A percentile compares a stretch with the other conserved stretches of the same genome.
These are phyloP conservation scores for Aphelinus atriplicis DNA, from an alignment of 1,140 invertebrate species.

Conservation along the genomic window DNA sequence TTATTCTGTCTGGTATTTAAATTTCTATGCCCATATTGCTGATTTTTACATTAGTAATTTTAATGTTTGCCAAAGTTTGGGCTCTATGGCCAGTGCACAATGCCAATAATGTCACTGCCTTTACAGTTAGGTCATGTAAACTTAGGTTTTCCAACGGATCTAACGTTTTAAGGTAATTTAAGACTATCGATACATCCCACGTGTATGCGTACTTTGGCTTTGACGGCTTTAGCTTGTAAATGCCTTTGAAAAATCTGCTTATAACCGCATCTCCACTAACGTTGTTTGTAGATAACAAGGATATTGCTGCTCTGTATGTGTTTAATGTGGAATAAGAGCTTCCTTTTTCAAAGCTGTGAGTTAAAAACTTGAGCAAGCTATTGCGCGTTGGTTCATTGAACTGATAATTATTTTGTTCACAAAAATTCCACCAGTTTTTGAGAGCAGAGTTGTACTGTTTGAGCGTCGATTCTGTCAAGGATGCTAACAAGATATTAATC, in stretches of 20 bases:
- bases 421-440: conserved; percentile 29
- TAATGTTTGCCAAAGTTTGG: conserved; percentile 6
- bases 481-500: conserved; percentile 22
- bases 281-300: conserved; percentile 29
- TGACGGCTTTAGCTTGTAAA: conserved; percentile 43
- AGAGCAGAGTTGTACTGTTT: conserved; percentile 23
- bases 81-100: conserved; percentile 1
- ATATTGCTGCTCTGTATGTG: conserved; percentile 38
- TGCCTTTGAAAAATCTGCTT: conserved; percentile 48
- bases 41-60: conserved; percentile 10
- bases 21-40: conserved; percentile 19
- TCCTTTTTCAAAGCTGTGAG: conserved; percentile 26
- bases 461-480: conserved; percentile 15
- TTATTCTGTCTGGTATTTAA: conserved; percentile 38
- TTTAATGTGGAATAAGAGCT: conserved; percentile 45
- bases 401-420: background rate
- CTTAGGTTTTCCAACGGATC: conserved; percentile 21
- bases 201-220: conserved; percentile 47
- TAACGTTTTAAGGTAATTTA: conserved; percentile 43
- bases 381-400: conserved; percentile 9
- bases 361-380: conserved; percentile 18
- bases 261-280: conserved; percentile 38
- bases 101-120: conserved; percentile 40
- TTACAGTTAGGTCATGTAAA: conserved; percentile 41
- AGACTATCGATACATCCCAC: conserved; percentile 48